These are phyloP conservation scores for Coregonus suidteri DNA, from an alignment of 2,797 vertebrate genomes.

Conservation along the genomic window DNA sequence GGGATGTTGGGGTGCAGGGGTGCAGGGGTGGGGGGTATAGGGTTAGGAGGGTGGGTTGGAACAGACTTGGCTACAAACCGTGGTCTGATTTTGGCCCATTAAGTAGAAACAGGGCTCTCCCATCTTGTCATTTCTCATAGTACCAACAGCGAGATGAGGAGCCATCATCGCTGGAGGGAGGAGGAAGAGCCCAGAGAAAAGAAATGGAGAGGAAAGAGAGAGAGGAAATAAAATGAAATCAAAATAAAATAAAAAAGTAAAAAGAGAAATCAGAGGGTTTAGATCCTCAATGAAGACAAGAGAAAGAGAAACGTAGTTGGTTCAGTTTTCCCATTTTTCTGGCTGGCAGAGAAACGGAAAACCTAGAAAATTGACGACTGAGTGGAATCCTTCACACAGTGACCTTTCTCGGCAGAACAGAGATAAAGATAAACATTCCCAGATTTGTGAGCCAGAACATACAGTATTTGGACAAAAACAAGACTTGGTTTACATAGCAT, in stretches of 20 bases:
- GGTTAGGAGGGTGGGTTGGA: slow-evolving; percentile 37
- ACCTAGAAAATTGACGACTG: not conserved
- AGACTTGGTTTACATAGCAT: not conserved
- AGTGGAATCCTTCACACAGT: not conserved
- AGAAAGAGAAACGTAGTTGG: slow-evolving; percentile 24
- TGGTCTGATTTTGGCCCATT: slow-evolving; percentile 99
- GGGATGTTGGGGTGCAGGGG: slow-evolving; percentile 23
- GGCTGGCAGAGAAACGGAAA: not conserved
- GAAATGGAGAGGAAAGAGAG: slow-evolving; percentile 63
- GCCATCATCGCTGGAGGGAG: slow-evolving; percentile 98
- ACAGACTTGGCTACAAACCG: slow-evolving; percentile 97
- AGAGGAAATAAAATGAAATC: slow-evolving; percentile 75
- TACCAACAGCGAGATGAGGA: slow-evolving; percentile 99
- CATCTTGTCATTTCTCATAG: slow-evolving; percentile 99
- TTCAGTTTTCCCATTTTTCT: not conserved
- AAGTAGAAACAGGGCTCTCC: slow-evolving; percentile 99
- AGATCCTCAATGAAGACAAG: slow-evolving; percentile 46
- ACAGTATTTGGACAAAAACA: not conserved
- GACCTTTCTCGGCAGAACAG: not conserved
- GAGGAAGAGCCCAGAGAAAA: slow-evolving; percentile 89
- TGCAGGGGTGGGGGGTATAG: slow-evolving; percentile 44
- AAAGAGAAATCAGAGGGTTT: slow-evolving; percentile 68
- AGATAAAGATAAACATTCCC: not conserved
- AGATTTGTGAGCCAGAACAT: not conserved
- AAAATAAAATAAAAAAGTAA: slow-evolving; percentile 69